Evolutionary conservation across 2,113 vertebrate species (phyloP).

Genomic region (Amblyornis subalaris): DNA sequence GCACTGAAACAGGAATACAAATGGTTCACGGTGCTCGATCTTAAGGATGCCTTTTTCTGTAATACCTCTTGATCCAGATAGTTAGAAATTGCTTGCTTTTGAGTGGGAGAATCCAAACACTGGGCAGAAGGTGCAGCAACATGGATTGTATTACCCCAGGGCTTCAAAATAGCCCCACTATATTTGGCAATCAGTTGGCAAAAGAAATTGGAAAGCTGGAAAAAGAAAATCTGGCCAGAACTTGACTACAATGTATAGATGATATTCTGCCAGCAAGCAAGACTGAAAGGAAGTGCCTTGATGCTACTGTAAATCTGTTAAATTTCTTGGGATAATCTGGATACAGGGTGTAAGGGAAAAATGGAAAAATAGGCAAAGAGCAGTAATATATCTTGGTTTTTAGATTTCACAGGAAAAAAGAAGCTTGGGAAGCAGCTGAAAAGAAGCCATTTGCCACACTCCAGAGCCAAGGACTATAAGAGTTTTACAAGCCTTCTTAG

Average conservation of each 20-base stretch:
- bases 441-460: background rate
- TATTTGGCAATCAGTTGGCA: no score
- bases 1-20: background rate
- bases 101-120: background rate
- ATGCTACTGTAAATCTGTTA: background rate
- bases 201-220: background rate
- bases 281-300: accelerated
- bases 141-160: no score
- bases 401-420: background rate
- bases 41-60: background rate
- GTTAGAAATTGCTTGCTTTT: background rate
- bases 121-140: background rate
- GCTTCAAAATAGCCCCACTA: no score
- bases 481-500: background rate
- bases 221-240: no score
- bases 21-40: background rate
- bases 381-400: background rate
- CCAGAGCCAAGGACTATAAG: background rate
- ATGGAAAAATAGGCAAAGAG: background rate
- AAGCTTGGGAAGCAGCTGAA: background rate
- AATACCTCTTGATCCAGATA: background rate
- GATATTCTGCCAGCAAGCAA: background rate
- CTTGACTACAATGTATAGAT: background rate
- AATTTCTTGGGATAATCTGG: background rate
- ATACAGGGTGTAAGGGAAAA: background rate